Evolutionary conservation across 2,797 vertebrate genomes (phyloP), one percentile per base, ranked within the genome.

Genomic region (Neosilurus hyrtlii): DNA sequence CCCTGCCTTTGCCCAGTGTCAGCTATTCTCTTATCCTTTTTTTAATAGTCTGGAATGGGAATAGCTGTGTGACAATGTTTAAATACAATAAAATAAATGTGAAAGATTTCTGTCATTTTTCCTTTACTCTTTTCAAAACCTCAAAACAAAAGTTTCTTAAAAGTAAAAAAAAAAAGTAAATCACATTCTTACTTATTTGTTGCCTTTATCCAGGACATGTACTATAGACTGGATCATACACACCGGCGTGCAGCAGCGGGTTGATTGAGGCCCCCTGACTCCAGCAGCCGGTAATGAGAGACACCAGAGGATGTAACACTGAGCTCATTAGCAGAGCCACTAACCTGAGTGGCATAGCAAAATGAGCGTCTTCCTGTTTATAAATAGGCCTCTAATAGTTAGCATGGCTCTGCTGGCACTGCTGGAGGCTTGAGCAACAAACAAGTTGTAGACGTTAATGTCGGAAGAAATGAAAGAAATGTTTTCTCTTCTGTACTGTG

Each of bases 271-370:
- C 76, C 52, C 81, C 79, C 56, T 73, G 81, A 84, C 82, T 80
- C 79, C 78, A 84, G 79, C 63, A 54, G 51, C 80, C 37, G 67
- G 81, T 88, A 89, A 88, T 89, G 86, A 87, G 86, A 84, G 65
- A 80, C 76, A 74, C 79, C 79, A 66, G 81, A 82, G 78, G 57
- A 84, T 2, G 43, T 77, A 80, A 79, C 80, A 67, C 49, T 82
- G 83, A 83, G 83, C 85, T 87, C 80, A 80, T 88, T 89, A 88
- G 78, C 43, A 37, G 67, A 76, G 30, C 80, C 54, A 37, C 85
- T 80, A 86, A 83, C 76, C 80, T 79, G 74, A 87, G 68, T 74
- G 51, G 63, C 80, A 83, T 70, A 56, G 80, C 83, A 85, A 80
- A 88, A 85, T 71, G 70, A 85, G 86, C 83, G 22, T 83, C 65